These are phyloP conservation scores for Tinea pellionella DNA, from an alignment of 2,888 invertebrate genomes.

Conservation along the genomic window DNA sequence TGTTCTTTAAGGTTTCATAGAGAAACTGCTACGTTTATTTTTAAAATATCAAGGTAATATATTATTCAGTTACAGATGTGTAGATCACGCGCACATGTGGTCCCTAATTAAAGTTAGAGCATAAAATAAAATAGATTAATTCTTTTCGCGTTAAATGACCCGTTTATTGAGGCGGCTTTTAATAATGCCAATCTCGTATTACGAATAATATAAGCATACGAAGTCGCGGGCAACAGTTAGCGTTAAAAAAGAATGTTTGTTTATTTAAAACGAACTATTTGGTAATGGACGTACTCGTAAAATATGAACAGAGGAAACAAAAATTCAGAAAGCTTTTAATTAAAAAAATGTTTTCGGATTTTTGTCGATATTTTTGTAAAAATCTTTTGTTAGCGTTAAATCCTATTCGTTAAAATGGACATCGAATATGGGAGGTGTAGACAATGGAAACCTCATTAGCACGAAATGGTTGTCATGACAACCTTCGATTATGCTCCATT, in stretches of 20 bases:
- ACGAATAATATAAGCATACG: no score
- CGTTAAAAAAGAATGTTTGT: no score
- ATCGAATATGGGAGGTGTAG: not conserved
- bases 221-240: no score
- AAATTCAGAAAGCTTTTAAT: not conserved
- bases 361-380: not conserved
- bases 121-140: no score
- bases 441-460: not conserved
- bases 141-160: no score
- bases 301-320: not conserved
- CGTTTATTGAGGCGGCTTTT: no score
- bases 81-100: no score
- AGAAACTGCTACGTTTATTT: no score
- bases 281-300: not conserved
- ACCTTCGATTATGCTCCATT: not conserved
- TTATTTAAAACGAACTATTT: not conserved
- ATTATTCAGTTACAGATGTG: no score
- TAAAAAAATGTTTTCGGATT: not conserved
- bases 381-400: not conserved
- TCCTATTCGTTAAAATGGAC: not conserved
- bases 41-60: no score
- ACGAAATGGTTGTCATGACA: not conserved
- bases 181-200: no score
- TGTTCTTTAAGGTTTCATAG: not conserved
- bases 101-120: no score